Percentiles rank a stretch among this genome's conserved stretches.
These are phyloP conservation scores for Ophioderma brevispina DNA, from an alignment of 35 echinoderm and acorn worm species.

Conservation along the genomic window DNA sequence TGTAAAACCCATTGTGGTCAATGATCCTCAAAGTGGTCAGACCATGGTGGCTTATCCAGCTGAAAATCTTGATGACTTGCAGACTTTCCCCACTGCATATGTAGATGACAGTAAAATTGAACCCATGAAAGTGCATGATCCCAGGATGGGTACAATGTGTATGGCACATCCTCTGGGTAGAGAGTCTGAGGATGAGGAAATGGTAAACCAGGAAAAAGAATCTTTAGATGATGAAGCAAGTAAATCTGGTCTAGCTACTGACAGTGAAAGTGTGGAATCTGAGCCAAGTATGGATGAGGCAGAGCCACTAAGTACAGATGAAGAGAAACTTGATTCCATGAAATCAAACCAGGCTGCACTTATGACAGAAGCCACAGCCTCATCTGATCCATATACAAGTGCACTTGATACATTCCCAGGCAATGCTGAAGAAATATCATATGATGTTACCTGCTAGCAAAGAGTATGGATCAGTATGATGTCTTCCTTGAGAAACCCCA, in stretches of 20 bases:
- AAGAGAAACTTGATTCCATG: too few species aligned
- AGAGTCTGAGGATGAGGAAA: too few species aligned
- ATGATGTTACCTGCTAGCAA: neutral
- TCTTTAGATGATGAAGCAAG: too few species aligned
- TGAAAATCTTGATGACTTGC: slow-evolving; percentile 34
- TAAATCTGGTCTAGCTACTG: too few species aligned
- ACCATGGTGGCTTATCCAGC: slow-evolving; percentile 35
- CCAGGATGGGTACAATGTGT: neutral
- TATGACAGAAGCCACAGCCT: too few species aligned
- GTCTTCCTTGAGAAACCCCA: neutral
- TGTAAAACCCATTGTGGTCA: slow-evolving; percentile 26
- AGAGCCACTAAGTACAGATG: too few species aligned
- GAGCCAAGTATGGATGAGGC: too few species aligned
- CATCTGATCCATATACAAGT: too few species aligned
- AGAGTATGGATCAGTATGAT: slow-evolving; percentile 10
- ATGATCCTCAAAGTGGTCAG: slow-evolving; percentile 52
- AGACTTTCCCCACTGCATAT: slow-evolving; percentile 23
- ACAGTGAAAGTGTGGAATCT: too few species aligned
- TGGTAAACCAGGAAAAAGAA: too few species aligned
- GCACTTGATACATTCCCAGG: neutral
- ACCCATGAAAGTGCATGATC: slow-evolving; percentile 35
- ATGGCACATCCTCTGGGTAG: too few species aligned
- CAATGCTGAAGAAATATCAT: neutral
- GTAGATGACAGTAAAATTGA: slow-evolving; percentile 20
- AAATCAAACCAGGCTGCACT: too few species aligned